Evolutionary conservation across 35 echinoderm and acorn worm genomes (phyloP).

Genomic region (Heliocidaris tuberculata): DNA sequence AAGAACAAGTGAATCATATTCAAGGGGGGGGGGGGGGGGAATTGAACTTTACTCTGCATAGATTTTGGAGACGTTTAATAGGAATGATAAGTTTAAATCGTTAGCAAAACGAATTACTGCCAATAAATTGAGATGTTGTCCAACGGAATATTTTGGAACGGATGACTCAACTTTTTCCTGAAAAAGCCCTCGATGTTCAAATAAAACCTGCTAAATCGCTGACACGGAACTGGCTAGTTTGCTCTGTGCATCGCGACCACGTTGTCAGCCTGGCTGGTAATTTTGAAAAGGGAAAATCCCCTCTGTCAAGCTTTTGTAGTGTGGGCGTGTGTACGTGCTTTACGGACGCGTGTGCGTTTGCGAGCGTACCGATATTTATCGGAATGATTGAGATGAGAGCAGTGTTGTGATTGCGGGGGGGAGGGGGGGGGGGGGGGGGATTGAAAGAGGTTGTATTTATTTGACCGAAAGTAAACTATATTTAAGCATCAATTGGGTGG

Average conservation of each 20-base stretch:
- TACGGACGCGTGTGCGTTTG: not conserved
- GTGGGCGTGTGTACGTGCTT: not conserved
- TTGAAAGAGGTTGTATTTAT: not conserved
- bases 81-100: not conserved
- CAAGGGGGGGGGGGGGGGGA: too few relatives aligned
- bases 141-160: not conserved
- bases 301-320: not conserved
- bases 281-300: conserved; percentile 4
- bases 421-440: not conserved
- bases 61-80: not conserved
- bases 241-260: not conserved
- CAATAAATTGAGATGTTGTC: not conserved
- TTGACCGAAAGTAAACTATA: not conserved
- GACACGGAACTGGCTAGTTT: not conserved
- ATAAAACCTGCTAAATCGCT: not conserved
- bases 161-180: not conserved
- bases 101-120: not conserved
- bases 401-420: not conserved
- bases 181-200: conserved; percentile 9
- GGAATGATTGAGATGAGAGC: not conserved
- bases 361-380: not conserved
- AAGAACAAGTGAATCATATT: not conserved
- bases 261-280: not conserved
- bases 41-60: not conserved
- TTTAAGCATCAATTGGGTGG: not conserved